phyloP scores from a whole-genome alignment of 2,888 invertebrate genomes.

The Troides helena region DNA sequence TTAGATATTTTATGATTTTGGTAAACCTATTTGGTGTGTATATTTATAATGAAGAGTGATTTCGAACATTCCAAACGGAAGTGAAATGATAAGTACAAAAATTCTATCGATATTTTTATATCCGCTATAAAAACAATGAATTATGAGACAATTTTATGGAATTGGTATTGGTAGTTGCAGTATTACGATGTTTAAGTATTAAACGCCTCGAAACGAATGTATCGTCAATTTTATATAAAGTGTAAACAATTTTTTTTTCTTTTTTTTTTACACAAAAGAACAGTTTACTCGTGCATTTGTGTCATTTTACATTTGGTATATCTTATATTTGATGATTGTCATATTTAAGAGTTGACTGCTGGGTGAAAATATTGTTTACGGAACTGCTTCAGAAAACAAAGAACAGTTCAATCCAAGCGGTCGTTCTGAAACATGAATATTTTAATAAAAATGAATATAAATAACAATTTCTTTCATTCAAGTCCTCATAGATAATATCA shows the following conservation, averaged over 20 bases:
- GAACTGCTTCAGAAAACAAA: conserved; percentile 31
- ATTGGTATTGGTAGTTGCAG: conserved; percentile 61
- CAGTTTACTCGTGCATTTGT: conserved; percentile 59
- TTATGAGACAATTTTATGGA: conserved; percentile 57
- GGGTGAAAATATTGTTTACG: conserved; percentile 43
- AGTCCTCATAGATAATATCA: not conserved
- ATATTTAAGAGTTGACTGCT: conserved; percentile 53
- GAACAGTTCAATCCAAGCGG: conserved; percentile 40
- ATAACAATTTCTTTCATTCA: conserved; percentile 34
- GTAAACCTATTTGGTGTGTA: conserved; percentile 59
- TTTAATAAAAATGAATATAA: conserved; percentile 75
- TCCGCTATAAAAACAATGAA: conserved; percentile 49
- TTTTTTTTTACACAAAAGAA: conserved; percentile 35
- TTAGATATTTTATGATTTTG: conserved; percentile 53
- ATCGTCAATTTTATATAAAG: conserved; percentile 57
- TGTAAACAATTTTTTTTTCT: conserved; percentile 45
- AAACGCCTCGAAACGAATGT: conserved; percentile 45
- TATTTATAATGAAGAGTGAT: conserved; percentile 65
- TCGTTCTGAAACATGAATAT: conserved; percentile 70
- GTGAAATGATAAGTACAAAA: conserved; percentile 78
- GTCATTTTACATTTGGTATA: conserved; percentile 65
- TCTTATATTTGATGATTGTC: conserved; percentile 59
- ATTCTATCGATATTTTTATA: conserved; percentile 75
- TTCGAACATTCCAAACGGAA: conserved; percentile 75
- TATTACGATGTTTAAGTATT: conserved; percentile 71